Evolutionary conservation across 2,888 invertebrate species (phyloP), one percentile per base, ranked within the genome.

Genomic region (Bembecia ichneumoniformis): DNA sequence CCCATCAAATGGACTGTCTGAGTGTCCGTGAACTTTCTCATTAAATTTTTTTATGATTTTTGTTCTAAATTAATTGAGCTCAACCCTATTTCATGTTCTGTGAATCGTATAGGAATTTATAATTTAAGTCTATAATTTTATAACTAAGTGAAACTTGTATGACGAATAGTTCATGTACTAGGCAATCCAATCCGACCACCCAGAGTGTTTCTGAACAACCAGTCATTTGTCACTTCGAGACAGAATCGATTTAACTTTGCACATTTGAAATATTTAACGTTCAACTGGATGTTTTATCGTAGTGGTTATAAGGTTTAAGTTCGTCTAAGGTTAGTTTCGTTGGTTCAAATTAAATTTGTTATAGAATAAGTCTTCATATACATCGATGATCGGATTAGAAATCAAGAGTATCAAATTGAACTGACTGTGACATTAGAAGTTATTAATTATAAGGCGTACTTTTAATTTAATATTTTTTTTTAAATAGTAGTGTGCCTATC

Each of bases 161-260:
- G 74, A 81, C 77, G 67, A 75, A 82, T 77, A 55, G 64, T 55
- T 55, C 57, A 63, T 66, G 66, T 62, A 60, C 55, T 53, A 60
- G 58, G 62, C 59, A 62, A 63, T 57, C 52, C 59, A 62, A 63
- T 57, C 52, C 59, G 82, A 70, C 82, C 83, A 75, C 82, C 81
- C 77, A 68, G 48, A 48, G 48, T 50, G 49, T 57, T 56, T 60
- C 54, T 53, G 53, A 55, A 50, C 40, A 40, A 14, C 40, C 40
- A 59, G 55, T 71, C 73, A 81, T 83, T 81, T 78, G 79, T 82
- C 77, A 74, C 66, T 65, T 58, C 49, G 50, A 55, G 55, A 55
- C 51, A 54, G 51, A 53, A 49, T 55, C 35, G 48, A 49, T 55
- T 55, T 47, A 47, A 52, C 48, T 53, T 48, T 44, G 48, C 28